Percentiles rank a stretch among this genome's conserved stretches.
phyloP scores from a whole-genome alignment of 1,140 invertebrate genomes.

The Papilio polytes region DNA sequence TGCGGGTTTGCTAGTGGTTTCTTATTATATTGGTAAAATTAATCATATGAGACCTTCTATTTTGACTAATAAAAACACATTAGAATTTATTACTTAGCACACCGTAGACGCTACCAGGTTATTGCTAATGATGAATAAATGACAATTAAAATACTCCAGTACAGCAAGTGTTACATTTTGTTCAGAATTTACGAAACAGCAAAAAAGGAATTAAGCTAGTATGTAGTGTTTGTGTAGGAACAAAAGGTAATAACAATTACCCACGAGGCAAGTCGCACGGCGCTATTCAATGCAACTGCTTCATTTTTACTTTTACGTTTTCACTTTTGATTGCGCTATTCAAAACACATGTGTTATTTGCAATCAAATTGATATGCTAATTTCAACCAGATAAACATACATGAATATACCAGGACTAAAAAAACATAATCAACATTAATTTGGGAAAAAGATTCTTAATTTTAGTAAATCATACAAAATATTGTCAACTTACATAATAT shows the following conservation, averaged over 20 bases:
- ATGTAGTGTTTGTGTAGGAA: conserved; percentile 10
- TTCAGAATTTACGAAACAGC: not conserved
- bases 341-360: conserved; percentile 25
- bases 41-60: no score
- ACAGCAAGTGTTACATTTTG: conserved; percentile 10
- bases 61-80: no score
- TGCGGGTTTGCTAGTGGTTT: no score
- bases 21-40: no score
- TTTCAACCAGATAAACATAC: not conserved
- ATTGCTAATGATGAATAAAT: not conserved
- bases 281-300: conserved; percentile 31
- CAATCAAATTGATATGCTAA: not conserved
- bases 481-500: no score
- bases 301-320: conserved; percentile 35
- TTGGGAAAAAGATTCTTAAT: no score
- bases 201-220: not conserved
- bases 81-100: no score
- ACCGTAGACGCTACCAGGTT: not conserved
- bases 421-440: not conserved
- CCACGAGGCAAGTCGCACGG: conserved; percentile 25
- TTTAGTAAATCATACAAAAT: not conserved
- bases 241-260: conserved; percentile 18
- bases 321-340: conserved; percentile 30
- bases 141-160: not conserved
- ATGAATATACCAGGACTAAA: not conserved